Conservation (phyloP, 92 coral and sea anemone species). For the Blastomussa wellsi region DNA sequence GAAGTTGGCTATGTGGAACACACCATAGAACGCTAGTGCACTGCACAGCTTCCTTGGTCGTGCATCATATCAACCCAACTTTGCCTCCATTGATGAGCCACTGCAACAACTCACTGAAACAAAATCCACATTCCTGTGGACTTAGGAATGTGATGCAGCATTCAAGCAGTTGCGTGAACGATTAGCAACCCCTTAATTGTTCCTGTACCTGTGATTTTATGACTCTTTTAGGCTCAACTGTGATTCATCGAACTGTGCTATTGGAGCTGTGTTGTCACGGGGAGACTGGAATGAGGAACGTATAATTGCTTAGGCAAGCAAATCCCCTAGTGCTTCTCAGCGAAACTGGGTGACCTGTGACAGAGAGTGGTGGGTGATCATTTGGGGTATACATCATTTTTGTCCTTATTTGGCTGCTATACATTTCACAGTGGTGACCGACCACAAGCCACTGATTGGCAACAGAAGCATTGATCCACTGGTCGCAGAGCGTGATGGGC, state of each 20-base stretch:
- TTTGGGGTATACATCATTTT: background rate
- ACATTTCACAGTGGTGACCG: background rate
- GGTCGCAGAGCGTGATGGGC: conserved; percentile 1
- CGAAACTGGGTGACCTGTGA: background rate
- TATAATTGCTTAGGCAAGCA: background rate
- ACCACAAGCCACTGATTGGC: background rate
- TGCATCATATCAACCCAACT: background rate
- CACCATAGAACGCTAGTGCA: background rate
- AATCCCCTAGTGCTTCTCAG: background rate
- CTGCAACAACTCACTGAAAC: conserved; percentile 24
- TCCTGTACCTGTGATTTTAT: conserved; percentile 20
- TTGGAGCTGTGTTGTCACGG: background rate
- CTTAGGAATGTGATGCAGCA: conserved; percentile 21
- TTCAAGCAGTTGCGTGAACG: conserved; percentile 24
- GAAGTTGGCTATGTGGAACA: too few species aligned
- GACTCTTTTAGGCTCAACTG: conserved; percentile 33
- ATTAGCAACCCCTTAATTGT: conserved; percentile 2
- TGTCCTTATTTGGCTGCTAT: background rate
- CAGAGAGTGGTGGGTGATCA: background rate
- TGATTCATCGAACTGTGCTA: conserved; percentile 14
- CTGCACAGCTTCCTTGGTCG: background rate
- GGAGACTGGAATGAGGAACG: background rate
- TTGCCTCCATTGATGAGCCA: conserved; percentile 32
- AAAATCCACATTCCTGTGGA: conserved; percentile 13
- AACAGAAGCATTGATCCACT: background rate